Base-by-base conservation (phyloP, 2,888 invertebrate species). In the Pyrrhosoma nymphula region DNA sequence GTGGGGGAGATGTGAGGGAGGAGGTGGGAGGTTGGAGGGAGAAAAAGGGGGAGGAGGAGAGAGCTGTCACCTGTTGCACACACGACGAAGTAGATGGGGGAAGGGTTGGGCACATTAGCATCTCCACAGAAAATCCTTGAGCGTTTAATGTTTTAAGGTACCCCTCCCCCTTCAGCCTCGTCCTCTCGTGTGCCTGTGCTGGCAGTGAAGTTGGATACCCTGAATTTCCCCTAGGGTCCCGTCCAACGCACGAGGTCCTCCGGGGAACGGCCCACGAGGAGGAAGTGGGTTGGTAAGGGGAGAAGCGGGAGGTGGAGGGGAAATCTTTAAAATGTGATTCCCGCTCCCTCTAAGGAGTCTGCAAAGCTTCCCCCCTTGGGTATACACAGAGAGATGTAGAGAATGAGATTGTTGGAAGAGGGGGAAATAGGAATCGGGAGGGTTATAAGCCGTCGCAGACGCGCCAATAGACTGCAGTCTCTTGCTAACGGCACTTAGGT, bases 131-230 rank as follows among this genome's bases (percentile, higher is more conserved):
- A 93, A 93, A 93, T 93, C 93, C 93, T 93, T 47, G 2, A 75
- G 93, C 39, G 93, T 93, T 75, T 93, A 93, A 93, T 93, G 93
- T 93, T 93, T 47, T 93, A 93, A 93, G 93, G 93, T 93, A 93
- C 93, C 93, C 60, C 47, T 60, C 12, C 39, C 30, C 60, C 39
- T 23, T 35, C 90, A 90, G 30, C 60, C 90, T 91, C 91, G 69
- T 69, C 91, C 47, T 47, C 47, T 47, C 47, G 47, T 47, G 47
- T 47, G 47, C 47, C 47, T 8, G 47, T 91, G 60, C 91, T 47
- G 93, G 93, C 39, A 47, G 47, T 35, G 26, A 82, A 63, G 69
- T 69, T 93, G 63, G 69, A 93, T 69, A 47, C 93, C 93, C 55
- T n/a, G 60, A 89, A n/a, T 55, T 82, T 82, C 35, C 82, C 82